phyloP scores from a whole-genome alignment of 2,797 vertebrate species.

The Anisognathus igniventris region DNA sequence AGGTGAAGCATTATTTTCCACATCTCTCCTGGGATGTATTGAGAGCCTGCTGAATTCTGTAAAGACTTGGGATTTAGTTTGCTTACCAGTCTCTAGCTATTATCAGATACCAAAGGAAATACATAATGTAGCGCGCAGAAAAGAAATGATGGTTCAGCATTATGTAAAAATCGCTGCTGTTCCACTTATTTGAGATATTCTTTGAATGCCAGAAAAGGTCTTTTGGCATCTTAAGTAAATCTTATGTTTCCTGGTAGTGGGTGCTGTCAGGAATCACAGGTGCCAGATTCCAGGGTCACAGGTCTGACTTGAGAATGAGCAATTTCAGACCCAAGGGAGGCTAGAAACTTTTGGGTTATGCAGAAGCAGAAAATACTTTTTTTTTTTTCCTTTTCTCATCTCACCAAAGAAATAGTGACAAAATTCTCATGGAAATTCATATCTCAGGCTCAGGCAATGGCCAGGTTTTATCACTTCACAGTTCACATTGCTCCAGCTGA shows the following conservation, averaged over 20 bases:
- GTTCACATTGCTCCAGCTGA: neutral
- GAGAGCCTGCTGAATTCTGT: neutral
- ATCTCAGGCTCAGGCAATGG: neutral
- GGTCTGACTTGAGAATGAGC: neutral
- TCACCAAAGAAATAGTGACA: neutral
- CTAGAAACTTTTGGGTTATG: neutral
- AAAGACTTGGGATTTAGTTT: neutral
- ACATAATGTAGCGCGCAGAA: neutral
- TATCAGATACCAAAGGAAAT: constrained; percentile 5
- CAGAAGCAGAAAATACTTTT: neutral
- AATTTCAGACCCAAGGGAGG: neutral
- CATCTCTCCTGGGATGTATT: neutral
- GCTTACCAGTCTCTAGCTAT: neutral
- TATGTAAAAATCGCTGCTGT: neutral
- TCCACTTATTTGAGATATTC: neutral
- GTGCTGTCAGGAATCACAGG: neutral
- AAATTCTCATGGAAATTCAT: neutral
- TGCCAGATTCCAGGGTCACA: neutral
- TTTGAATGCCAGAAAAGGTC: neutral
- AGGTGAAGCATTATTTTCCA: constrained; percentile 51
- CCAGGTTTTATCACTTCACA: neutral
- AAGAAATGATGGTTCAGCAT: constrained; percentile 1
- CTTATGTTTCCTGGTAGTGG: neutral
- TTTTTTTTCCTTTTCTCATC: fast-evolving
- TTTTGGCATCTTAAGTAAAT: neutral